These are phyloP conservation scores for Chunga burmeisteri DNA, from an alignment of 2,113 vertebrate species.

Conservation along the genomic window DNA sequence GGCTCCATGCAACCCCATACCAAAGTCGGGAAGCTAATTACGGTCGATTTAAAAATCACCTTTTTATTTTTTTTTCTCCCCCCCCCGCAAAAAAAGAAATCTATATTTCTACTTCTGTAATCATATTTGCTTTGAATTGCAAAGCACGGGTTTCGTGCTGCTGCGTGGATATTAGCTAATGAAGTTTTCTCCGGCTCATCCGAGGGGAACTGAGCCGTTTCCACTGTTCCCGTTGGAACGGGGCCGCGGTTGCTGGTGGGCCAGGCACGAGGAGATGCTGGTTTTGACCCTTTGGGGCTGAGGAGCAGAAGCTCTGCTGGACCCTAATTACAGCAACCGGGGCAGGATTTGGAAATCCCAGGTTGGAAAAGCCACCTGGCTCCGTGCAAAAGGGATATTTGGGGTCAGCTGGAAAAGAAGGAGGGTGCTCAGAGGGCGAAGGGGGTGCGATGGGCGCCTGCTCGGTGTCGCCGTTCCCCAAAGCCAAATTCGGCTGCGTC, in stretches of 20 bases:
- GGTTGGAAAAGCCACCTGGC: background rate
- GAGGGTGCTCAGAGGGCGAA: background rate
- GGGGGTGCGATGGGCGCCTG: fast-evolving
- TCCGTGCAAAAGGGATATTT: background rate
- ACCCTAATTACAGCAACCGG: background rate
- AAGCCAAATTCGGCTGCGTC: background rate
- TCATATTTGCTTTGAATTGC: background rate
- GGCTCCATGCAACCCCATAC: fast-evolving
- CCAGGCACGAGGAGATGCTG: background rate
- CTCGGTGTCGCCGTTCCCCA: background rate
- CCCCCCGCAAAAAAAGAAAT: background rate
- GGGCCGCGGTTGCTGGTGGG: fast-evolving
- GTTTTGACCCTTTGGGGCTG: background rate
- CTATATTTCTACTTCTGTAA: background rate
- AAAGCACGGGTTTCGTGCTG: background rate
- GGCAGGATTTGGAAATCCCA: background rate
- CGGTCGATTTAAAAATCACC: fast-evolving
- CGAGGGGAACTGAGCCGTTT: background rate
- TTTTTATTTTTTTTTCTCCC: too few relatives aligned
- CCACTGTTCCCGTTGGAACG: fast-evolving
- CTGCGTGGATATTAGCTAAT: background rate
- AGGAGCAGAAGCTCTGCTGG: background rate
- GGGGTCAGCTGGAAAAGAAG: background rate
- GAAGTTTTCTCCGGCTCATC: background rate
- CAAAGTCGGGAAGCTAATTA: background rate